Evolutionary conservation across 2,113 vertebrate species (phyloP).

Genomic region (Australoheros scitulus): DNA sequence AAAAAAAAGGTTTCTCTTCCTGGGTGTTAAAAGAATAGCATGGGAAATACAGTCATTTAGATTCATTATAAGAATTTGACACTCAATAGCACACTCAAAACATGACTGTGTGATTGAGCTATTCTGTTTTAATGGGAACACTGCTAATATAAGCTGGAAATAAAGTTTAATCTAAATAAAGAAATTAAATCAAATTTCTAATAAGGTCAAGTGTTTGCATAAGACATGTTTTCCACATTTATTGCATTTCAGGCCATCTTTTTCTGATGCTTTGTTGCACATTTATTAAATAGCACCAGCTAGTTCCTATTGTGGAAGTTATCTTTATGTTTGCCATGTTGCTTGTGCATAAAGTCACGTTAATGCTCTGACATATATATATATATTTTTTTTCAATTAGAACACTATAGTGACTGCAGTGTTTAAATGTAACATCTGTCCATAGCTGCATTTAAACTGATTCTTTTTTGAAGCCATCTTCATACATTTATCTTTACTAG

Average conservation of each 20-base stretch:
- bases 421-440: background rate
- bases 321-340: background rate
- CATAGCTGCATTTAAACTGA: background rate
- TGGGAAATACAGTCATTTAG: too few species aligned
- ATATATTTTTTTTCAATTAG: background rate
- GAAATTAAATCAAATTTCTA: background rate
- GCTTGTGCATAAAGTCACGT: background rate
- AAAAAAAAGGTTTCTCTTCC: too few species aligned
- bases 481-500: slow-evolving; percentile 20
- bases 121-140: background rate
- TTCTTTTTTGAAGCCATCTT: background rate
- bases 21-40: too few species aligned
- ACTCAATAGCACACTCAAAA: too few species aligned
- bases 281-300: background rate
- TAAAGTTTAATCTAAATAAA: background rate
- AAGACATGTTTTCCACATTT: background rate
- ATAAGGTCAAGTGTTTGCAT: background rate
- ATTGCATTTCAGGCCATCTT: background rate
- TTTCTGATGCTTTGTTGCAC: background rate
- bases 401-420: background rate
- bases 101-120: too few species aligned
- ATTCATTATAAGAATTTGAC: too few species aligned
- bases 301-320: background rate
- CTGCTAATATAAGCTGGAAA: background rate
- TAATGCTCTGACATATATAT: background rate